Percentiles rank a stretch among this genome's conserved stretches.
Evolutionary conservation across 2,888 invertebrate genomes (phyloP).

Genomic region (Thumatha senex): DNA sequence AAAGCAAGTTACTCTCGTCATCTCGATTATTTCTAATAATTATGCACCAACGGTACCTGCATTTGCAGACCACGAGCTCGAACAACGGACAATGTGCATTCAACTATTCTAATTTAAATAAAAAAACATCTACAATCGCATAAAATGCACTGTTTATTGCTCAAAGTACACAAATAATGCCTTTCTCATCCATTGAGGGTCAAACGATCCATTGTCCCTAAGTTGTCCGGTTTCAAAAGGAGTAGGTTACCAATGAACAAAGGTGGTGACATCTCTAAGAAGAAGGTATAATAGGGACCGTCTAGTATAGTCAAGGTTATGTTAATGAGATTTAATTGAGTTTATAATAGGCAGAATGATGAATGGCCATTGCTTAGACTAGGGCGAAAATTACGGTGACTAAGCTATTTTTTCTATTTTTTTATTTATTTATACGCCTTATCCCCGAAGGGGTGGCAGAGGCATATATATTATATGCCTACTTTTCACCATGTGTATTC

Average conservation of each 20-base stretch:
- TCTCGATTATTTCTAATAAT: conserved; percentile 74
- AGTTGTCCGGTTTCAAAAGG: conserved; percentile 72
- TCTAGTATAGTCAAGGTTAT: conserved; percentile 64
- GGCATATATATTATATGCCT: too few species aligned
- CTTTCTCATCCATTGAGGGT: conserved; percentile 75
- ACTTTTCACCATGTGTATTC: too few species aligned
- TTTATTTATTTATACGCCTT: too few species aligned
- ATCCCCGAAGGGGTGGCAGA: too few species aligned
- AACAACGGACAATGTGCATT: conserved; percentile 81
- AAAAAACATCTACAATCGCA: conserved; percentile 73
- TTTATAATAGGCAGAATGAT: conserved; percentile 79
- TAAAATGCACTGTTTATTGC: conserved; percentile 83
- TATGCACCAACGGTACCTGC: conserved; percentile 78
- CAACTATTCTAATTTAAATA: conserved; percentile 76
- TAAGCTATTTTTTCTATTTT: conserved; percentile 37
- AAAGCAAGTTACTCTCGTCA: conserved; percentile 59
- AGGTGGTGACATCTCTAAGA: conserved; percentile 79
- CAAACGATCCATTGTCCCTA: conserved; percentile 76
- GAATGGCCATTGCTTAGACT: conserved; percentile 48
- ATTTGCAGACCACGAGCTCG: conserved; percentile 79
- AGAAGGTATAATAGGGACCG: conserved; percentile 58
- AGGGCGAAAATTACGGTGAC: conserved; percentile 73
- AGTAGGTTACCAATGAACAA: conserved; percentile 76
- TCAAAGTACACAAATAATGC: conserved; percentile 81
- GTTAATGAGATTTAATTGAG: conserved; percentile 83